A percentile compares a stretch with the other conserved stretches of the same genome.
phyloP scores from a whole-genome alignment of 64 coral and sea anemone genomes.

The Dendrophyllia cribrosa region DNA sequence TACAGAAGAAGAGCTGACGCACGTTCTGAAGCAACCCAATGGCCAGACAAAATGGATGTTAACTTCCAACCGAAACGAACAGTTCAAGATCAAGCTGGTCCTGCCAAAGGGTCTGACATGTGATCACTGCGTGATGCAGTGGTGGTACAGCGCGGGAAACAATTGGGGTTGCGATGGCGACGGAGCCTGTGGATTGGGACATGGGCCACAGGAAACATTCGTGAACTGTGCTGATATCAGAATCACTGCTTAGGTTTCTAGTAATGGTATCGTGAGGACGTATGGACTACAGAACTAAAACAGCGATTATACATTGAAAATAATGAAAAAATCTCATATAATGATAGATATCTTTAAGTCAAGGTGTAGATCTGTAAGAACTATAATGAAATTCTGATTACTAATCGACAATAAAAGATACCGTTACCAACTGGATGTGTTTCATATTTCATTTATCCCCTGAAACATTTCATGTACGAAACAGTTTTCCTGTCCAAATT shows the following conservation, averaged over 20 bases:
- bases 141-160: constrained; percentile 83
- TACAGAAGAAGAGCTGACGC: constrained; percentile 70
- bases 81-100: constrained; percentile 43
- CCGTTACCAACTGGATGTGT: too few relatives aligned
- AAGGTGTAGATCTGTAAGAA: too few relatives aligned
- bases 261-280: not conserved
- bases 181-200: constrained; percentile 28
- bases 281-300: too few relatives aligned
- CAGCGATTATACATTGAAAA: too few relatives aligned
- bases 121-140: constrained; percentile 82
- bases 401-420: too few relatives aligned
- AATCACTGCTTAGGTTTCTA: constrained; percentile 2
- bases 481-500: too few relatives aligned
- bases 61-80: constrained; percentile 2
- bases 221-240: constrained; percentile 82
- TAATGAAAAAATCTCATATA: too few relatives aligned
- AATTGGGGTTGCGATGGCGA: constrained; percentile 78
- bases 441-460: too few relatives aligned
- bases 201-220: constrained; percentile 70
- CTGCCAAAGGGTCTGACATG: constrained; percentile 73
- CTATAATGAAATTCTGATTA: too few relatives aligned
- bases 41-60: constrained; percentile 65
- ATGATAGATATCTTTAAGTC: too few relatives aligned
- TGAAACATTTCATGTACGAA: too few relatives aligned
- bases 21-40: constrained; percentile 35